Base-by-base conservation (phyloP, 2,888 invertebrate genomes). In the Drosophila atripex region DNA sequence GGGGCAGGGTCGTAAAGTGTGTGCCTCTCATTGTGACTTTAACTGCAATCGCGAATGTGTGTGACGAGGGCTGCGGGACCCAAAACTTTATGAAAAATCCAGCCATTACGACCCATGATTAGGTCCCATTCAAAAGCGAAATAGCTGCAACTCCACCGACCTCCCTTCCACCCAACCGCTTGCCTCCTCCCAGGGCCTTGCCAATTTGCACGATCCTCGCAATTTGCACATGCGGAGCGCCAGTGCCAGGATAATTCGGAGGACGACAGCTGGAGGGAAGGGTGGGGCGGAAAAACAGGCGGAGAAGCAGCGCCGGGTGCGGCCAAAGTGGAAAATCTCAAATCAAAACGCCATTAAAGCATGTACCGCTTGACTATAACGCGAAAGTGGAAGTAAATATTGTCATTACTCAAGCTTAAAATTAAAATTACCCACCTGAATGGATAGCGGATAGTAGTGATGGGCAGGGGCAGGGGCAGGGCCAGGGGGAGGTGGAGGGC, bases 391-490 rank as follows among this genome's bases (percentile, higher is more conserved):
- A 84, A 86, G 86, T 79, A 88, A 88, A 88, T 88, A 86, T 85
- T 88, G 88, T 88, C 88, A 88, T 88, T 88, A 89, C 82, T 89
- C 89, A 86, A 86, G 89, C 88, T 88, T 89, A 89, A 88, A 88
- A 88, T 88, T 88, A 83, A 86, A 88, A 88, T 88, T 87, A 80
- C 88, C 86, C 76, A 80, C 76, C 77, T 84, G 80, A 76, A 72
- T 74, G 73, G 80, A 65, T 52, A 39, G 43, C 47, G 41, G 21
- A n/a, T 35, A 35, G 35, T 35, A 35, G 18, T 28, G 9, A 28
- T 28, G 21, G 16, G 23, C 28, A 38, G 4, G n/a, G 59, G 35
- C n/a, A n/a, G n/a, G 21, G 16, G 23, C 28, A 38, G 4, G n/a
- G 59, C n/a, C n/a, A n/a, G 35, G 21, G 16, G 23, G 21, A 38